Evolutionary conservation across 2,797 vertebrate species (phyloP).

Genomic region (Pseudochromis fuscus): DNA sequence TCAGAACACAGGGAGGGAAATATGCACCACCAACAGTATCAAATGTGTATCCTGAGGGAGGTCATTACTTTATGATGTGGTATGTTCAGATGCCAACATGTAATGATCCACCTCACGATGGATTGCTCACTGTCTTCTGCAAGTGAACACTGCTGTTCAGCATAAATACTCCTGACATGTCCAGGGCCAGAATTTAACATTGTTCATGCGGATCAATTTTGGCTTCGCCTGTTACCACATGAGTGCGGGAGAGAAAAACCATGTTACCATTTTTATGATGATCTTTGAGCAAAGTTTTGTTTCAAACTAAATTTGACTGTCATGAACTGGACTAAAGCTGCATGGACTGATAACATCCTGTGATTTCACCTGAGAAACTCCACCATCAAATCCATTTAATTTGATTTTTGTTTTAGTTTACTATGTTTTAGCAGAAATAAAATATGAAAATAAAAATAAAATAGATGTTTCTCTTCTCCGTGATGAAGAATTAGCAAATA

Average conservation of each 20-base stretch:
- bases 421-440: background rate
- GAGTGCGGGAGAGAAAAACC: slow-evolving; percentile 15
- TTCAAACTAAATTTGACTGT: slow-evolving; percentile 11
- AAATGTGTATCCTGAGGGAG: slow-evolving; percentile 70
- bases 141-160: slow-evolving; percentile 48
- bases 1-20: slow-evolving; percentile 48
- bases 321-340: background rate
- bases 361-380: background rate
- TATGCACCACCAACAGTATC: slow-evolving; percentile 75
- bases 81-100: slow-evolving; percentile 67
- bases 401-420: background rate
- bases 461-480: background rate
- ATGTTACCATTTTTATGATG: slow-evolving; percentile 9
- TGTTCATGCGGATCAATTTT: slow-evolving; percentile 44
- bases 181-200: slow-evolving; percentile 20
- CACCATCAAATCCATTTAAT: background rate
- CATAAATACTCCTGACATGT: slow-evolving; percentile 50
- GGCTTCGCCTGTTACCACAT: slow-evolving; percentile 34
- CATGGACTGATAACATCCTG: background rate
- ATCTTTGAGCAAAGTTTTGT: slow-evolving; percentile 5
- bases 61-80: slow-evolving; percentile 73
- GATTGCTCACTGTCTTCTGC: slow-evolving; percentile 56
- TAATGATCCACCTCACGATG: slow-evolving; percentile 61
- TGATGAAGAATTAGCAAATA: background rate
- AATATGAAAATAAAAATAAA: background rate